Evolutionary conservation across 2,888 invertebrate species (phyloP).

Genomic region (Hyposoter didymator): DNA sequence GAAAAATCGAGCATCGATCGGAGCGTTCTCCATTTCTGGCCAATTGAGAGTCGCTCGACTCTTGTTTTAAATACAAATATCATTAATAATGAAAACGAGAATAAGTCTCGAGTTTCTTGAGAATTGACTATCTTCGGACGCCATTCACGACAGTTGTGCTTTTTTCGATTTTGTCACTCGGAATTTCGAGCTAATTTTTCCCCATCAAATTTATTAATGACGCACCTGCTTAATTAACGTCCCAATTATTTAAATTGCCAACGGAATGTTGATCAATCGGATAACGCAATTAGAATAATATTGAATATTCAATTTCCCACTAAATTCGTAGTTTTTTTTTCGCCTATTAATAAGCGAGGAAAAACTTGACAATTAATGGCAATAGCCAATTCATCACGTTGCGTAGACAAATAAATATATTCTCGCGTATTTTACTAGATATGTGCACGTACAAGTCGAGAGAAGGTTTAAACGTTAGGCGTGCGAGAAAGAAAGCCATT

Average conservation of each 20-base stretch:
- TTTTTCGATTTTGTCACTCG: background rate
- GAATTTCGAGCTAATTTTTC: background rate
- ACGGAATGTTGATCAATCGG: background rate
- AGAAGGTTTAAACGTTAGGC: slow-evolving; percentile 31
- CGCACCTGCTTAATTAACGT: background rate
- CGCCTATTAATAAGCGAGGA: background rate
- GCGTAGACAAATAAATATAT: background rate
- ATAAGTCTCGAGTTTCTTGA: background rate
- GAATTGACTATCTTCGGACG: background rate
- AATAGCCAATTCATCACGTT: background rate
- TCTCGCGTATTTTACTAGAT: background rate
- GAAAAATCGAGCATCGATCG: background rate
- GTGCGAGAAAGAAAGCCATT: slow-evolving; percentile 46
- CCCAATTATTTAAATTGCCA: background rate
- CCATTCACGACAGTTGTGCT: background rate
- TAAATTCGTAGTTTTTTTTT: background rate
- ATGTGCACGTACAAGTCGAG: background rate
- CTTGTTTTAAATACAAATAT: background rate
- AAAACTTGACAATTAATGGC: background rate
- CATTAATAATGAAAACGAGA: background rate
- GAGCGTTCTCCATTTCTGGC: background rate
- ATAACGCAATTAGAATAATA: background rate
- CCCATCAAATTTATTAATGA: background rate
- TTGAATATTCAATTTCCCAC: background rate
- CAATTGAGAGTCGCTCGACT: background rate